A percentile compares a stretch with the other conserved stretches of the same genome.
Conservation (phyloP, 2,113 vertebrate genomes). For the Dicentrarchus labrax region DNA sequence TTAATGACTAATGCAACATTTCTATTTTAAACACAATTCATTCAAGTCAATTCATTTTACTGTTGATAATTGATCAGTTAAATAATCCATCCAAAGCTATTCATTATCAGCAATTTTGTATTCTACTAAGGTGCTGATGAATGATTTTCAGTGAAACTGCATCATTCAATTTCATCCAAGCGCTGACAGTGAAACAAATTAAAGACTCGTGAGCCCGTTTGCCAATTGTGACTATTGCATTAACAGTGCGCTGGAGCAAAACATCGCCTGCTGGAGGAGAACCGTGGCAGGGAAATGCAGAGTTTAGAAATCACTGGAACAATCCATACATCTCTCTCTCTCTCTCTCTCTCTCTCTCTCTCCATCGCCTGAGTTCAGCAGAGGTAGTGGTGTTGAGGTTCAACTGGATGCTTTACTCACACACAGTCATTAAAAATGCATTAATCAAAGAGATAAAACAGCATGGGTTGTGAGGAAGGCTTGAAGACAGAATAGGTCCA, state of each 20-base stretch:
- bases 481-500: neutral
- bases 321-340: neutral
- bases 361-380: neutral
- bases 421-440: slow-evolving; percentile 49
- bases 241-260: neutral
- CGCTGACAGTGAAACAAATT: slow-evolving; percentile 10
- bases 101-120: neutral
- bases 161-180: neutral
- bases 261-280: neutral
- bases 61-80: neutral
- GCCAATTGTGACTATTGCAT: slow-evolving; percentile 19
- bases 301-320: slow-evolving; percentile 22
- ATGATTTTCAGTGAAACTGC: neutral
- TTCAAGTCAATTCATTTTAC: neutral
- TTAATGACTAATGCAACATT: neutral
- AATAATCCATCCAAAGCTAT: neutral
- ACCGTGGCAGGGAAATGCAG: slow-evolving; percentile 9
- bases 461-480: slow-evolving; percentile 16
- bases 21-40: neutral
- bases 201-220: slow-evolving; percentile 12
- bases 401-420: slow-evolving; percentile 8
- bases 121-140: neutral
- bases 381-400: slow-evolving; percentile 5
- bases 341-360: neutral
- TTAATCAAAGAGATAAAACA: slow-evolving; percentile 45